Evolutionary conservation across 2,797 vertebrate species (phyloP).

Genomic region (Enteromius unitaeniatus): DNA sequence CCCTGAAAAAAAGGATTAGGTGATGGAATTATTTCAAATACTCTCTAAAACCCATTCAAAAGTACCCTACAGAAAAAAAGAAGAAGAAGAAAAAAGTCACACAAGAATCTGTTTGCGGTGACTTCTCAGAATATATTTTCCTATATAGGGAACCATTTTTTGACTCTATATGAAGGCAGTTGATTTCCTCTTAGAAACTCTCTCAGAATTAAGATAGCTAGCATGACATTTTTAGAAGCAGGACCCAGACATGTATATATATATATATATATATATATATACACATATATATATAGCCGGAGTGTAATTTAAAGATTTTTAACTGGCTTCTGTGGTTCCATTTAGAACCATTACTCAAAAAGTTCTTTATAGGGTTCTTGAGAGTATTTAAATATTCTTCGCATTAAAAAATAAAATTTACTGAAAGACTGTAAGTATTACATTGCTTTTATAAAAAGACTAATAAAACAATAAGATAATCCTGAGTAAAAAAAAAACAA

Average conservation of each 20-base stretch:
- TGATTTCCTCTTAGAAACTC: not conserved
- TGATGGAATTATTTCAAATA: conserved; percentile 27
- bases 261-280: not conserved
- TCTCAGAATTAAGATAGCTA: not conserved
- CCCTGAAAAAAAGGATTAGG: conserved; percentile 29
- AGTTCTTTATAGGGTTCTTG: not conserved
- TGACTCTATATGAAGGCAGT: not conserved
- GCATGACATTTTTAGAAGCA: conserved; percentile 14
- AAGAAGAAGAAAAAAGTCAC: not conserved
- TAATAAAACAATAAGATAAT: not conserved
- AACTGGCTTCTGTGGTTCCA: not conserved
- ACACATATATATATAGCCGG: not conserved
- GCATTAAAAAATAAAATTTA: not conserved
- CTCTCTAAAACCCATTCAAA: conserved; percentile 35
- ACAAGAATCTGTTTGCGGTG: not conserved
- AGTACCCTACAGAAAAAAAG: not conserved
- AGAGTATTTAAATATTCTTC: not conserved
- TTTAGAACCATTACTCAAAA: not conserved
- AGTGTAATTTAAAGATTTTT: not conserved
- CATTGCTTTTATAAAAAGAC: not conserved
- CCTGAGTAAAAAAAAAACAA: not conserved
- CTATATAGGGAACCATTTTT: not conserved
- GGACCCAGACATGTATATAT: not conserved
- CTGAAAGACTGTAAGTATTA: not conserved
- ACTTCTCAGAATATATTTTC: not conserved